Evolutionary conservation across 1,140 invertebrate species (phyloP).

Genomic region (Meloidogyne floridensis): DNA sequence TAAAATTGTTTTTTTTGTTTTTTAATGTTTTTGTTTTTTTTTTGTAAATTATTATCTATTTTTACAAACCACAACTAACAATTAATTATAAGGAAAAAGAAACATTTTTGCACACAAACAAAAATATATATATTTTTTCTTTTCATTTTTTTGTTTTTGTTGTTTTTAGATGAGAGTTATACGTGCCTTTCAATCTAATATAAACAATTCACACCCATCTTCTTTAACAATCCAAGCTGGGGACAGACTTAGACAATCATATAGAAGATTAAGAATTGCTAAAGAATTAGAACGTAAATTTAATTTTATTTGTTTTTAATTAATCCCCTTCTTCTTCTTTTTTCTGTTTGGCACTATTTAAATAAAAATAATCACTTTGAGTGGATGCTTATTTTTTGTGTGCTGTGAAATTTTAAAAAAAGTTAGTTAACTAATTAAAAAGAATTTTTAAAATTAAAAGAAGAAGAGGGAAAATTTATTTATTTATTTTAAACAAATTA

Average conservation of each 20-base stretch:
- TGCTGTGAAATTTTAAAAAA: too few relatives aligned
- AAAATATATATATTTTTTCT: neutral
- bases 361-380: too few relatives aligned
- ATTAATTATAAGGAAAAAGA: neutral
- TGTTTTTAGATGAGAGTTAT: slow-evolving; percentile 55
- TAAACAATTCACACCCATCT: slow-evolving; percentile 48
- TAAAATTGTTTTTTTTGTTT: neutral
- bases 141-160: neutral
- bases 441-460: too few relatives aligned
- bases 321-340: neutral
- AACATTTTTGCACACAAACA: neutral
- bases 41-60: slow-evolving; percentile 16
- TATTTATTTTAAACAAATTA: neutral
- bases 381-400: too few relatives aligned
- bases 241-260: slow-evolving; percentile 51
- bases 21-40: neutral
- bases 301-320: slow-evolving; percentile 24
- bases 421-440: too few relatives aligned
- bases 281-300: slow-evolving; percentile 54
- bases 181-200: slow-evolving; percentile 48
- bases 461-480: neutral
- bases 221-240: slow-evolving; percentile 48
- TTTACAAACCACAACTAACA: neutral
- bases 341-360: neutral
- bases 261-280: slow-evolving; percentile 51